A percentile compares a stretch with the other conserved stretches of the same genome.
Conservation (phyloP, 2,888 invertebrate genomes). For the Tinea trinotella region DNA sequence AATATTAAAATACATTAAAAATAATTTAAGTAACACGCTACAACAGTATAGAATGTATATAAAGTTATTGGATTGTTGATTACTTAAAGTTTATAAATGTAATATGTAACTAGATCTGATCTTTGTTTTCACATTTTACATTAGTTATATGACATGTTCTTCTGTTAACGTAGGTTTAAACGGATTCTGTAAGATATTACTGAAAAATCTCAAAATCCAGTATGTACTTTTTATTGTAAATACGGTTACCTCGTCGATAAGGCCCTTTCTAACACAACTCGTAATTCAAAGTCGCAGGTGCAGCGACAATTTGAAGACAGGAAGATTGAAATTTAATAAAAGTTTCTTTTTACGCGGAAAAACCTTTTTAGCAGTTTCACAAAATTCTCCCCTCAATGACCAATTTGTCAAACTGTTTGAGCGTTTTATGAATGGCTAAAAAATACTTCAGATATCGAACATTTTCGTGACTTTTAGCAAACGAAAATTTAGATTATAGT, state of each 20-base stretch:
- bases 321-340: slow-evolving; percentile 59
- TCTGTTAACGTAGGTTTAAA: too few species aligned
- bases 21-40: too few species aligned
- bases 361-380: slow-evolving; percentile 7
- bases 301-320: slow-evolving; percentile 47
- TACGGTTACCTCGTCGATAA: neutral
- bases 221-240: neutral
- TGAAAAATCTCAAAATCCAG: too few species aligned
- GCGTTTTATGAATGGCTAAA: slow-evolving; percentile 10
- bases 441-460: neutral
- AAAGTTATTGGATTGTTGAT: too few species aligned
- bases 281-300: slow-evolving; percentile 59
- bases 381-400: slow-evolving; percentile 4
- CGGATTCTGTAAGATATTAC: too few species aligned
- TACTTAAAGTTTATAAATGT: too few species aligned
- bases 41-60: too few species aligned
- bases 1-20: too few species aligned
- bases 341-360: slow-evolving; percentile 27
- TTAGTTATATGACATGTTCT: too few species aligned
- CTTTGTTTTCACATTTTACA: too few species aligned
- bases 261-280: slow-evolving; percentile 26
- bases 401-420: slow-evolving; percentile 16
- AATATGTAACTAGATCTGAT: too few species aligned
- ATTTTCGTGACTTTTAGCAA: neutral
- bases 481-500: too few species aligned